Base-by-base conservation (phyloP, 2,113 vertebrate genomes). In the Dasypus novemcinctus region DNA sequence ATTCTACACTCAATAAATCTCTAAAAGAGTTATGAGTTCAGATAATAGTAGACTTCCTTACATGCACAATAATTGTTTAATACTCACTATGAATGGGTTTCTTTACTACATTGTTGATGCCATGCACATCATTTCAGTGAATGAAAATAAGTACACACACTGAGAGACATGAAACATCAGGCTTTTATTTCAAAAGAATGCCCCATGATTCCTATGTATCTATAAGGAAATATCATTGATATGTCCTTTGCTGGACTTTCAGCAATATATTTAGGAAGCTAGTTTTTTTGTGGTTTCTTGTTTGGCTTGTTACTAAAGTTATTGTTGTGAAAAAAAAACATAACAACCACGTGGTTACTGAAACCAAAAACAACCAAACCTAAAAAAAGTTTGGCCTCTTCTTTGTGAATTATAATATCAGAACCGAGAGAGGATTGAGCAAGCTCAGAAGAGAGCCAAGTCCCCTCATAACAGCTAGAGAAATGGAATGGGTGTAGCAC, bases 1-100 rank as follows among this genome's bases (percentile, higher is more conserved):
- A 46, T 92, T 94, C 72, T 29, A 64, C 29, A 4, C 6, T 82
- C 79, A 93, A 71, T 72, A 96, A 78, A 80, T 93, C 89, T n/a
- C 69, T 66, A 69, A 95, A 46, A 90, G 72, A 86, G 14, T 69
- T 94, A 68, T 43, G 52, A 83, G 27, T 87, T 94, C 91, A 84
- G 25, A 83, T 81, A 59, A 91, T 61, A 85, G 43, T 38, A 92
- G 46, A 82, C 29, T 74, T 82, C 71, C 74, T n/a, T 57, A 87
- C 2, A 41, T 29, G 49, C 41, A 89, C 57, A 85, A 33, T 96
- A 71, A 89, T 66, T 91, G 14, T 72, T 82, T 33, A 87, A 90
- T 86, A 57, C 14, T 72, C 69, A n/a, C 46, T 38, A 71, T 71
- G 20, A 96, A 90, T 84, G 41, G 21, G 15, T 61, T 90, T 72